These are phyloP conservation scores for Tautogolabrus adspersus DNA, from an alignment of 2,113 vertebrate species.

Conservation along the genomic window DNA sequence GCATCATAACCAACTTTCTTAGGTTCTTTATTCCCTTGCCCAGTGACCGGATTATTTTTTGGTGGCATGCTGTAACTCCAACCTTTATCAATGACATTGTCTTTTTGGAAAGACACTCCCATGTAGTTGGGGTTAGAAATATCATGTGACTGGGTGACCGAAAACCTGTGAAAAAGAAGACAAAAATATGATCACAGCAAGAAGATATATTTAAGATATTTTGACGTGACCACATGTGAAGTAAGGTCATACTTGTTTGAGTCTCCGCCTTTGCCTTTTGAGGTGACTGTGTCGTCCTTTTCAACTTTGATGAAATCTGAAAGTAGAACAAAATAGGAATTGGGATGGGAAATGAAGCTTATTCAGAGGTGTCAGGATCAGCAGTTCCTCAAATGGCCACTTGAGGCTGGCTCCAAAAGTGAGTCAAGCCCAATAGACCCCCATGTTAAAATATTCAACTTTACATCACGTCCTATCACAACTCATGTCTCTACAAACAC, in stretches of 20 bases:
- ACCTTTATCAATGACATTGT: slow-evolving; percentile 81
- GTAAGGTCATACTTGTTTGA: slow-evolving; percentile 68
- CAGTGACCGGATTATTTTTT: slow-evolving; percentile 69
- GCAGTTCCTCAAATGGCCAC: not conserved
- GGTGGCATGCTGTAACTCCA: slow-evolving; percentile 87
- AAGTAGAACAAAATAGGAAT: slow-evolving; percentile 33
- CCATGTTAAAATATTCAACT: too few species aligned
- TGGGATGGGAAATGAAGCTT: not conserved
- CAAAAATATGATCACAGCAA: not conserved
- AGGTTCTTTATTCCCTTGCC: slow-evolving; percentile 79
- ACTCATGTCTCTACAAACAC: too few species aligned
- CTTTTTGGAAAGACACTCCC: slow-evolving; percentile 83
- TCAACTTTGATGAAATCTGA: slow-evolving; percentile 97
- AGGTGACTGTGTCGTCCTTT: slow-evolving; percentile 87
- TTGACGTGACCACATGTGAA: not conserved
- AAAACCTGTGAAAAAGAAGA: slow-evolving; percentile 58
- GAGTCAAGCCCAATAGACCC: not conserved
- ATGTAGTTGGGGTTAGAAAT: slow-evolving; percentile 91
- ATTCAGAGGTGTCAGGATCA: not conserved
- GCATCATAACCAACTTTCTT: slow-evolving; percentile 80
- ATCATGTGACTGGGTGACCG: slow-evolving; percentile 77
- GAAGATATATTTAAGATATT: not conserved
- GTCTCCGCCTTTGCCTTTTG: slow-evolving; percentile 84
- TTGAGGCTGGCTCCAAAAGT: not conserved
- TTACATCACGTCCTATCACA: too few species aligned